These are phyloP conservation scores for Butorides virescens DNA, from an alignment of 2,113 vertebrate genomes.

Conservation along the genomic window DNA sequence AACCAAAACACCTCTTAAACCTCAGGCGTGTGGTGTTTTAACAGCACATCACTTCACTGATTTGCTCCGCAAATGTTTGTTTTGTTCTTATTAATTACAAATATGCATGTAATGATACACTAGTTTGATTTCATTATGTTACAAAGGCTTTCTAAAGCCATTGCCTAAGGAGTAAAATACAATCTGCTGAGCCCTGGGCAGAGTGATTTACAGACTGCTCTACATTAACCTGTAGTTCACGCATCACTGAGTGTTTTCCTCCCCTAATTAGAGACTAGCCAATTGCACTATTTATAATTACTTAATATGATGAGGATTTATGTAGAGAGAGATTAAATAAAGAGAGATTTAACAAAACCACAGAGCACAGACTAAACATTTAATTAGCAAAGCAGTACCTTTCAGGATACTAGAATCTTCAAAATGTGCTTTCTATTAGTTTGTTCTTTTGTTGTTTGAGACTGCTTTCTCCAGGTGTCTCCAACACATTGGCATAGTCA, in stretches of 20 bases:
- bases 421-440: not conserved
- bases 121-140: constrained; percentile 42
- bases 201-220: constrained; percentile 42
- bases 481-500: not conserved
- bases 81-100: constrained; percentile 51
- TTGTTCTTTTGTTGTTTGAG: not conserved
- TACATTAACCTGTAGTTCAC: constrained; percentile 48
- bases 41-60: not conserved
- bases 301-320: constrained; percentile 20
- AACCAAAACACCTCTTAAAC: not conserved
- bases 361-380: not conserved
- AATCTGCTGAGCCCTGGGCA: constrained; percentile 33
- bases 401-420: not conserved
- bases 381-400: not conserved
- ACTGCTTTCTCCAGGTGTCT: not conserved
- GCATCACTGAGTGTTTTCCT: constrained; percentile 14
- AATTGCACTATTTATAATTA: constrained; percentile 57
- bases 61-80: not conserved
- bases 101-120: constrained; percentile 1
- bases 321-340: constrained; percentile 35
- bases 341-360: constrained; percentile 39
- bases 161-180: not conserved
- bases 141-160: not conserved
- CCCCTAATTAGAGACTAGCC: constrained; percentile 57
- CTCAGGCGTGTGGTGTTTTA: not conserved